Evolutionary conservation across 2,888 invertebrate species (phyloP).

Genomic region (Lepidonotus clava): DNA sequence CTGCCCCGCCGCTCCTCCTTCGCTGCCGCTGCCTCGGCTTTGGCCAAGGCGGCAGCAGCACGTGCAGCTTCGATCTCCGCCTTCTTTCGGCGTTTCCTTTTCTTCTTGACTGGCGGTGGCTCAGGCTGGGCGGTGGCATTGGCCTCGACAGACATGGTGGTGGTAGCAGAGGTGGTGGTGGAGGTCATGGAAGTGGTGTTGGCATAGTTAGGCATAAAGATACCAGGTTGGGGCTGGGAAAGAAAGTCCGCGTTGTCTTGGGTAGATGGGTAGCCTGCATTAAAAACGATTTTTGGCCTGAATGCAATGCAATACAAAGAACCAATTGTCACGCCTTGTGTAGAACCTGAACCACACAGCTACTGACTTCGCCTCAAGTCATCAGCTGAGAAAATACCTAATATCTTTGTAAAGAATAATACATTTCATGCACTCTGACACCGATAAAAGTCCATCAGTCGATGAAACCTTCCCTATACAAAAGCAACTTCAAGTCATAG

Average conservation of each 20-base stretch:
- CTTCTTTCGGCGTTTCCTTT: conserved; percentile 52
- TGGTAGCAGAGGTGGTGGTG: not conserved
- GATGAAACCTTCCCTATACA: too few species aligned
- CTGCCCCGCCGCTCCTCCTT: not conserved
- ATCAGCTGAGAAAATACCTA: too few species aligned
- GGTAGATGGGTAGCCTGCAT: conserved; percentile 39
- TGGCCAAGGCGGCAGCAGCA: not conserved
- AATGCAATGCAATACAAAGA: conserved; percentile 13
- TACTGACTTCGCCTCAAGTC: too few species aligned
- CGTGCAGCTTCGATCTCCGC: conserved; percentile 19
- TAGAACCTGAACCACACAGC: too few species aligned
- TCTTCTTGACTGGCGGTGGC: conserved; percentile 55
- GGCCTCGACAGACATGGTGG: conserved; percentile 28
- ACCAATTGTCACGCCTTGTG: too few species aligned
- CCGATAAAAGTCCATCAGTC: too few species aligned
- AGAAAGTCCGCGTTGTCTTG: not conserved
- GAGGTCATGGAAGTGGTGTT: conserved; percentile 56
- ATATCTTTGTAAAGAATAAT: too few species aligned
- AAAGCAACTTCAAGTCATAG: too few species aligned
- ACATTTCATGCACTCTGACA: too few species aligned
- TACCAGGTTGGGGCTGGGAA: conserved; percentile 10
- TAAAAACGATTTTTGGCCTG: conserved; percentile 20
- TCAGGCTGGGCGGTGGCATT: conserved; percentile 3
- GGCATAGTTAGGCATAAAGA: conserved; percentile 47
- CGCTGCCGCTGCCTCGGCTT: not conserved